A percentile compares a stretch with the other conserved stretches of the same genome.
phyloP scores from a whole-genome alignment of 2,113 vertebrate species.

The Cololabis saira region DNA sequence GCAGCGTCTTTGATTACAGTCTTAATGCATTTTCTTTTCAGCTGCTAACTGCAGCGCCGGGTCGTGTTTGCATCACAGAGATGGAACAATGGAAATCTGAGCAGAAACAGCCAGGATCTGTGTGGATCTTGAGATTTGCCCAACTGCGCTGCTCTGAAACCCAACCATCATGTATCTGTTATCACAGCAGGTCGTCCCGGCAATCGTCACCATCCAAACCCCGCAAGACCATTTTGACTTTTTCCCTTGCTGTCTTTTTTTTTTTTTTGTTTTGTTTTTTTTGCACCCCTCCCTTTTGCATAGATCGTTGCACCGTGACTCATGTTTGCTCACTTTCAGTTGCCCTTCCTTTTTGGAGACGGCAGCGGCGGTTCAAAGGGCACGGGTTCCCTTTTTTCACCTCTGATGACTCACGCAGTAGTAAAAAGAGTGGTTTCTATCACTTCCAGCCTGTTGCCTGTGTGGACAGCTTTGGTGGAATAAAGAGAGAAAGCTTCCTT shows the following conservation, averaged over 20 bases:
- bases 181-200: slow-evolving; percentile 49
- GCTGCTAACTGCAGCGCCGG: slow-evolving; percentile 10
- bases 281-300: background rate
- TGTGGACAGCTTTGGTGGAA: slow-evolving; percentile 28
- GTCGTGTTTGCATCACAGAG: slow-evolving; percentile 26
- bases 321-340: slow-evolving; percentile 66
- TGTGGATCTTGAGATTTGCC: too few relatives aligned
- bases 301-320: slow-evolving; percentile 51
- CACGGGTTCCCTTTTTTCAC: slow-evolving; percentile 28
- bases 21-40: slow-evolving; percentile 1
- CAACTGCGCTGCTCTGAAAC: slow-evolving; percentile 43
- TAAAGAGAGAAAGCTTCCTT: background rate
- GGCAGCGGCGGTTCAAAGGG: slow-evolving; percentile 57
- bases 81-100: slow-evolving; percentile 25
- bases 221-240: slow-evolving; percentile 33
- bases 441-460: slow-evolving; percentile 5
- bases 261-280: too few relatives aligned
- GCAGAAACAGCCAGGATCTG: slow-evolving; percentile 3
- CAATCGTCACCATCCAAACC: slow-evolving; percentile 34
- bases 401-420: slow-evolving; percentile 39
- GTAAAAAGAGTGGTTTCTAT: slow-evolving; percentile 28
- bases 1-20: background rate
- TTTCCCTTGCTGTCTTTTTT: too few relatives aligned
- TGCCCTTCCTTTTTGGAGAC: slow-evolving; percentile 42
- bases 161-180: slow-evolving; percentile 20